A percentile compares a stretch with the other conserved stretches of the same genome.
phyloP scores from a whole-genome alignment of 2,797 vertebrate species.

The Mionectes olivaceus region DNA sequence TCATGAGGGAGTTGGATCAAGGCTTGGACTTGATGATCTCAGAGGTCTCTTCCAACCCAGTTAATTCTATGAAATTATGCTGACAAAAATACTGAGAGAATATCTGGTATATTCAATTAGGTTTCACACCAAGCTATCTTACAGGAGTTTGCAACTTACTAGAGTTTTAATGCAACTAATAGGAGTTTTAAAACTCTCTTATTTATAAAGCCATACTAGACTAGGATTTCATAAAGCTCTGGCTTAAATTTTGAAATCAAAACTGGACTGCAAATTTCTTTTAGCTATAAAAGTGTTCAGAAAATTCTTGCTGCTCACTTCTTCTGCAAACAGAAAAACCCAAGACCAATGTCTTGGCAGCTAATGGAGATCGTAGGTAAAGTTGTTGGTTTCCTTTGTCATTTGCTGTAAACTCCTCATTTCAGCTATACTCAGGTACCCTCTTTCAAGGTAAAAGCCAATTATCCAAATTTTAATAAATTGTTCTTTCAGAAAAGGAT shows the following conservation, averaged over 20 bases:
- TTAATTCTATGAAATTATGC: background rate
- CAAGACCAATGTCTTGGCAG: background rate
- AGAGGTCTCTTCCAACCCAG: no score
- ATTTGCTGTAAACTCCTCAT: background rate
- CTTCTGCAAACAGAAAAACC: background rate
- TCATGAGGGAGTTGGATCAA: no score
- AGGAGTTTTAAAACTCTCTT: background rate
- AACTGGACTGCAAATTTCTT: background rate
- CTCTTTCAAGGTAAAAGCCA: background rate
- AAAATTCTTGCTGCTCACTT: background rate
- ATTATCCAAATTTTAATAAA: background rate
- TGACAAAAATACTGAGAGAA: background rate
- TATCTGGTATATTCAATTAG: background rate
- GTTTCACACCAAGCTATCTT: background rate
- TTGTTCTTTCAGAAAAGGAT: background rate
- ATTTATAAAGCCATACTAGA: background rate
- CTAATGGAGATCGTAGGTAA: accelerated
- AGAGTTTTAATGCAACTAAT: background rate
- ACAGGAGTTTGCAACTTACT: no score
- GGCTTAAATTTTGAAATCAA: background rate
- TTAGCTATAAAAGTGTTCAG: background rate
- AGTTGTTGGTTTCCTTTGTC: background rate
- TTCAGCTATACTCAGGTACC: background rate
- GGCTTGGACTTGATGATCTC: no score
- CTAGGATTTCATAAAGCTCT: background rate